Evolutionary conservation across 2,113 vertebrate genomes (phyloP), one percentile per base, ranked within the genome.

Genomic region (Dicaeum eximium): DNA sequence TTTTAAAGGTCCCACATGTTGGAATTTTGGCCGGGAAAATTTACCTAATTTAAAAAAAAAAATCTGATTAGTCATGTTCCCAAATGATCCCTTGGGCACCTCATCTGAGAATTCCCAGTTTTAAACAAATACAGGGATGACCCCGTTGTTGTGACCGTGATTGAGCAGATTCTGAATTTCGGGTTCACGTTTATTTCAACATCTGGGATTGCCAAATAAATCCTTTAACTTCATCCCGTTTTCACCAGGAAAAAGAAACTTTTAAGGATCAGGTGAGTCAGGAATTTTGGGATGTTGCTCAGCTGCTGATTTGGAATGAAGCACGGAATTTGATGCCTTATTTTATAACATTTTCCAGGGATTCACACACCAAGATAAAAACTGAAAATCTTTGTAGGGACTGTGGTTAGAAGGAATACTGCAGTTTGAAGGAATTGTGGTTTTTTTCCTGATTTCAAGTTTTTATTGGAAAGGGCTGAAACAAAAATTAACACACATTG

Each of bases 111-210:
- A 53, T 62, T 66, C 33, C 5, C 35, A 37, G 31, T 9, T 57
- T 31, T 42, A 27, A 57, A 37, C 11, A 47, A 79, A 71, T 0
- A 2, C 6, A 25, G 21, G 21, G 21, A 58, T 19, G 15, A 38
- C 4, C n/a, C 27, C 0, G 0, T 7, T 11, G 13, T 24, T 60
- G 72, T 64, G 54, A 11, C 15, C 14, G 0, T 4, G 44, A 38
- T 0, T 12, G 53, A 67, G 30, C 54, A 87, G 70, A 27, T 30
- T 28, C 33, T 56, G 11, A 15, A 80, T 88, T 83, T 79, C 2
- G 5, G 40, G 9, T 30, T 53, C 30, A 10, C 7, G 20, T 42
- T 83, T 66, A 42, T 83, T 93, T 72, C 77, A 60, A 5, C 47
- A 9, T 7, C 74, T 42, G 82, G 50, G 77, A 42, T n/a, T 23